A percentile compares a stretch with the other conserved stretches of the same genome.
phyloP scores from a whole-genome alignment of 2,888 invertebrate species.

The Clunio marinus region DNA sequence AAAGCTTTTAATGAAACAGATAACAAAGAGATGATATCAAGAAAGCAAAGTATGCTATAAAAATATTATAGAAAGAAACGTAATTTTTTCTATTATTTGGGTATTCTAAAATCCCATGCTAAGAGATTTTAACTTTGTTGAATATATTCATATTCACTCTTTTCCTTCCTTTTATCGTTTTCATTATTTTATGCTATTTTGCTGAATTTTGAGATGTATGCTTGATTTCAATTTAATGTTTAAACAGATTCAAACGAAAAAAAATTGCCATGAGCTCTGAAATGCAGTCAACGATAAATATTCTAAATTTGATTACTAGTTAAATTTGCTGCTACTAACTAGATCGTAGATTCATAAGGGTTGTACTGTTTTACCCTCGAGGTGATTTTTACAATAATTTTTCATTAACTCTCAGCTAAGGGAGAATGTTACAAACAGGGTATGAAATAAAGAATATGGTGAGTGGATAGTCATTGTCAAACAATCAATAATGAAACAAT shows the following conservation, averaged over 20 bases:
- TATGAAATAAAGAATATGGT: constrained; percentile 6
- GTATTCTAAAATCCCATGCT: too few relatives aligned
- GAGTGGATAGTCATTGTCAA: constrained; percentile 11
- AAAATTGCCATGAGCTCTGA: constrained; percentile 17
- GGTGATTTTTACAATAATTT: constrained; percentile 26
- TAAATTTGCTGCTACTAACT: constrained; percentile 12
- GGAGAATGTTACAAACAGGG: not conserved
- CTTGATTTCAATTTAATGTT: not conserved
- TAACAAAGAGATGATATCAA: too few relatives aligned
- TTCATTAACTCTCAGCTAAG: constrained; percentile 21
- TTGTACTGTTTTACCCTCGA: constrained; percentile 8
- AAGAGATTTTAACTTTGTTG: too few relatives aligned
- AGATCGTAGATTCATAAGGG: constrained; percentile 15
- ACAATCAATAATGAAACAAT: constrained; percentile 35
- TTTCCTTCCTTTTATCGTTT: too few relatives aligned
- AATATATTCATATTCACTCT: too few relatives aligned
- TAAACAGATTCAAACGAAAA: not conserved
- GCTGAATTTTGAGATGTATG: too few relatives aligned
- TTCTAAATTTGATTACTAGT: constrained; percentile 30
- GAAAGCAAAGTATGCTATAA: too few relatives aligned
- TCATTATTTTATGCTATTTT: too few relatives aligned
- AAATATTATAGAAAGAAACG: too few relatives aligned
- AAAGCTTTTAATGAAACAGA: too few relatives aligned
- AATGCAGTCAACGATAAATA: constrained; percentile 10
- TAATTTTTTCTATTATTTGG: too few relatives aligned